Percentiles rank a stretch among this genome's conserved stretches.
phyloP scores from a whole-genome alignment of 2,797 vertebrate species.

The Anableps anableps region DNA sequence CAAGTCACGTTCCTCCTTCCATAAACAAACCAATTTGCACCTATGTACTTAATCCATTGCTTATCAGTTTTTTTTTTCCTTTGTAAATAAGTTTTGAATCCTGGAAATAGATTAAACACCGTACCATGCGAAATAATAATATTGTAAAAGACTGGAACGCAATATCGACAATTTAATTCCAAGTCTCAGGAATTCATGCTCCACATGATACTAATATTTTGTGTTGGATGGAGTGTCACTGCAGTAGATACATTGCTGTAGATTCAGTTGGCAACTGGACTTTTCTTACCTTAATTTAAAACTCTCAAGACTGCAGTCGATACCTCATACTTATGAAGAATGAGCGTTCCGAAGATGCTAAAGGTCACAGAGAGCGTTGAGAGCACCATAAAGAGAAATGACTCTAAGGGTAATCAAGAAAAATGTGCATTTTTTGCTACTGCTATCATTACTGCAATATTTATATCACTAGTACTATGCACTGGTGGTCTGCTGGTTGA shows the following conservation, averaged over 20 bases:
- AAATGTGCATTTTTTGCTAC: neutral
- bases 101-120: neutral
- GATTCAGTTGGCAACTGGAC: neutral
- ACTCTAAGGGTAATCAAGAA: neutral
- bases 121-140: neutral
- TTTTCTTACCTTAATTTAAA: neutral
- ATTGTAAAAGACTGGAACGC: neutral
- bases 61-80: neutral
- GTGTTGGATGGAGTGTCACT: neutral
- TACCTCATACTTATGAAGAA: neutral
- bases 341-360: neutral
- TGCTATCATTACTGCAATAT: neutral
- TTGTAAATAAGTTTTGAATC: neutral
- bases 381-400: neutral
- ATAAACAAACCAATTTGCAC: neutral
- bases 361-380: neutral
- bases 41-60: neutral
- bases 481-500: neutral
- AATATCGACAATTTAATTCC: neutral
- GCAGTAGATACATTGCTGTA: neutral
- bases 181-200: neutral
- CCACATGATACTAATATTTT: neutral
- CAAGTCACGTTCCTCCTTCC: neutral
- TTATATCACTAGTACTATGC: neutral
- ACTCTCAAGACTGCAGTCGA: neutral